These are phyloP conservation scores for Harpalus rufipes DNA, from an alignment of 2,888 invertebrate species.

Conservation along the genomic window DNA sequence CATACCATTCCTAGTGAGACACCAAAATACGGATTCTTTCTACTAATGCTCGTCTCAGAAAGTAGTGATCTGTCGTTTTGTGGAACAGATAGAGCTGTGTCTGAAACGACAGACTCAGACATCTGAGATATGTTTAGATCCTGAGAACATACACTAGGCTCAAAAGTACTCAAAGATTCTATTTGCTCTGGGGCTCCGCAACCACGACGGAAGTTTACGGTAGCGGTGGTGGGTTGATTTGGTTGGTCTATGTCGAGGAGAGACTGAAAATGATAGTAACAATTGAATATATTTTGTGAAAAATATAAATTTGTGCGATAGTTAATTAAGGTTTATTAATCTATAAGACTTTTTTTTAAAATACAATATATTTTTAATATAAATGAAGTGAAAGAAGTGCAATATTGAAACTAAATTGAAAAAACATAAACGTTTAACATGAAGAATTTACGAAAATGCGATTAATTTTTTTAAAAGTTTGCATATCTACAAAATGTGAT, in stretches of 20 bases:
- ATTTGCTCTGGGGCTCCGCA: slow-evolving; percentile 38
- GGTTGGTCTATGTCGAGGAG: slow-evolving; percentile 10
- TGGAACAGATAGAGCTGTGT: not conserved
- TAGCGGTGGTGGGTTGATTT: not conserved
- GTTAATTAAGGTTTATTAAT: too few relatives aligned
- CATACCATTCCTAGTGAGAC: slow-evolving; percentile 75
- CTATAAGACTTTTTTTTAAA: not conserved
- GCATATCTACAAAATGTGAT: too few relatives aligned
- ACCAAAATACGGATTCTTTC: slow-evolving; percentile 69
- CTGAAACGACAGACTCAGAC: slow-evolving; percentile 6
- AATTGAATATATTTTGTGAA: too few relatives aligned
- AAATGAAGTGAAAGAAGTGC: not conserved
- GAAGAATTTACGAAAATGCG: not conserved
- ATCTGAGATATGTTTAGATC: slow-evolving; percentile 34
- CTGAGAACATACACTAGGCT: slow-evolving; percentile 47
- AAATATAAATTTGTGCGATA: too few relatives aligned
- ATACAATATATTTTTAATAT: not conserved
- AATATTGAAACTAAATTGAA: not conserved
- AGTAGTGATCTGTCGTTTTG: not conserved
- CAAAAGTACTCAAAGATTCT: slow-evolving; percentile 18
- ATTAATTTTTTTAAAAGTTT: too few relatives aligned
- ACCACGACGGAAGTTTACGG: slow-evolving; percentile 51
- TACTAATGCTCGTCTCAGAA: slow-evolving; percentile 10
- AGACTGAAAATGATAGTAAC: slow-evolving; percentile 15
- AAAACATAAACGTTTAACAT: slow-evolving; percentile 9